These are phyloP conservation scores for Taeniopygia guttata DNA, from an alignment of 2,797 vertebrate species.

Conservation along the genomic window DNA sequence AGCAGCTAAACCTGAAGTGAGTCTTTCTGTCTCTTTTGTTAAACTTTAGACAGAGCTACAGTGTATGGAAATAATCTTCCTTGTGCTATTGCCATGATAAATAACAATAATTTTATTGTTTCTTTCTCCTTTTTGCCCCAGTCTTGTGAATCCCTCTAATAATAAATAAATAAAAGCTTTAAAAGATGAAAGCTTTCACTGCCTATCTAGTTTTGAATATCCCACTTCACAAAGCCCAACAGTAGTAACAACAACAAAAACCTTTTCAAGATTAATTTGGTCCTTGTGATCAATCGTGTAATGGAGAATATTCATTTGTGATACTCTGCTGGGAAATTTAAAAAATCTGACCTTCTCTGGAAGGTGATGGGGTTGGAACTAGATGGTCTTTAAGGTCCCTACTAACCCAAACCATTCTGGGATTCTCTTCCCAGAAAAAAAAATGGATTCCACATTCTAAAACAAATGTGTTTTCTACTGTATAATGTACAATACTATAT, in stretches of 20 bases:
- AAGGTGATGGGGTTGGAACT: neutral
- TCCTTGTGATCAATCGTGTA: neutral
- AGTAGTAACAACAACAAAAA: neutral
- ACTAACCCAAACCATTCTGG: neutral
- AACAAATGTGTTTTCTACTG: neutral
- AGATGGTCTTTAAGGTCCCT: neutral
- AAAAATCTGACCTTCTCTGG: neutral
- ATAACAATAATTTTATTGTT: conserved; percentile 2
- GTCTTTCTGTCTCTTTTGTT: neutral
- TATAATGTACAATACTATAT: neutral
- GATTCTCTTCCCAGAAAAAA: neutral
- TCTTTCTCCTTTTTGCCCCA: neutral
- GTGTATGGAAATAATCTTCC: neutral
- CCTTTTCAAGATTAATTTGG: neutral
- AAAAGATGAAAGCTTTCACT: neutral
- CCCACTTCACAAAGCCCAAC: neutral
- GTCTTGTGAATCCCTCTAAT: neutral
- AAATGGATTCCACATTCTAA: neutral
- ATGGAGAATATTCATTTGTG: neutral
- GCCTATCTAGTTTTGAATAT: neutral
- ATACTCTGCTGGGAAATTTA: neutral
- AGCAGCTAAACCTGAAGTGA: neutral
- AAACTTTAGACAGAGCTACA: neutral
- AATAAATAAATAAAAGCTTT: neutral
- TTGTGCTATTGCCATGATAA: neutral